Evolutionary conservation across 2,888 invertebrate species (phyloP).

Genomic region (Machimus rusticus): DNA sequence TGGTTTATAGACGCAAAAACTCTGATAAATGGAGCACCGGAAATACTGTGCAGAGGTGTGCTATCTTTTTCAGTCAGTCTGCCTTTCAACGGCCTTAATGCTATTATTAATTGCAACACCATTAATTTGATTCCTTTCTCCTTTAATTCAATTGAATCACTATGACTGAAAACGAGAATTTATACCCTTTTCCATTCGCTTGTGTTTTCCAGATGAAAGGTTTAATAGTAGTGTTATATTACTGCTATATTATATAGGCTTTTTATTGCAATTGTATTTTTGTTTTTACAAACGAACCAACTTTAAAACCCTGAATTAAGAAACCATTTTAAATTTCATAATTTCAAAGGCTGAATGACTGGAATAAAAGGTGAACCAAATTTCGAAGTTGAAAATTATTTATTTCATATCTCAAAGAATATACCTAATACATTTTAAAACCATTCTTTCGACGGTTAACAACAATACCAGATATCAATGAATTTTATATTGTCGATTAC

Average conservation of each 20-base stretch:
- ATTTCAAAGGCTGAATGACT: too few species aligned
- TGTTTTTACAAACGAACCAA: neutral
- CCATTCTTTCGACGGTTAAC: too few species aligned
- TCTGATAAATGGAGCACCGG: neutral
- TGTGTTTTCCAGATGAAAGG: neutral
- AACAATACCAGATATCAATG: too few species aligned
- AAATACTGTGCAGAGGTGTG: neutral
- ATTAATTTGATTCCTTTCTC: slow-evolving; percentile 2
- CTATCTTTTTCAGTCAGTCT: neutral
- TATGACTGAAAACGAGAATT: neutral
- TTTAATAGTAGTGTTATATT: neutral
- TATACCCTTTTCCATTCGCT: neutral
- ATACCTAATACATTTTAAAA: too few species aligned
- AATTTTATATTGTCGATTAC: too few species aligned
- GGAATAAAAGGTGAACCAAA: too few species aligned
- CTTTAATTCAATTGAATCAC: neutral
- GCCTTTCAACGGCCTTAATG: neutral
- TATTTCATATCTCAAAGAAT: too few species aligned
- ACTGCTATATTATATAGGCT: neutral
- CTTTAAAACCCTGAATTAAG: too few species aligned
- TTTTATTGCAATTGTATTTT: neutral
- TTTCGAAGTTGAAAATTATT: too few species aligned
- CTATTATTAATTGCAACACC: slow-evolving; percentile 31
- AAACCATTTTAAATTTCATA: too few species aligned
- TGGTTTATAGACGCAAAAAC: slow-evolving; percentile 9